Conservation (phyloP, 2,113 vertebrate genomes). For the Castor canadensis region DNA sequence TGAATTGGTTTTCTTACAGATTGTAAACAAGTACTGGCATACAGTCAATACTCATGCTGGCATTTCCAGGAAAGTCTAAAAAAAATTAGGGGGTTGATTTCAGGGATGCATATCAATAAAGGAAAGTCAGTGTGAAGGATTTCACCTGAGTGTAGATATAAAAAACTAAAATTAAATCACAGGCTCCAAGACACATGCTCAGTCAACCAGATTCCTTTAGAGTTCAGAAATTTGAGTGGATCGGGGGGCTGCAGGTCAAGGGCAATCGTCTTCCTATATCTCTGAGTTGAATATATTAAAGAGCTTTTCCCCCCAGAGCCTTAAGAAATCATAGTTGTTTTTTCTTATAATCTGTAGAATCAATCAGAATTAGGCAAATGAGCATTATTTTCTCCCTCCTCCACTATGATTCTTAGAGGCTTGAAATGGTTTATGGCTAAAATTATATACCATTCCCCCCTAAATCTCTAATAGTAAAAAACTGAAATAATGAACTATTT, state of each 20-base stretch:
- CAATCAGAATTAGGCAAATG: background rate
- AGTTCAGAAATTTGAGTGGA: conserved; percentile 10
- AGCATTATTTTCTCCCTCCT: background rate
- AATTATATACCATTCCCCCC: background rate
- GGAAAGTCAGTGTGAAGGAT: background rate
- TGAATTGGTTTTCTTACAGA: background rate
- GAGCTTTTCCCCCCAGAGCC: background rate
- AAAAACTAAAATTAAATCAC: background rate
- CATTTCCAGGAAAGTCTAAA: conserved; percentile 4
- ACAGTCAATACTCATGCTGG: background rate
- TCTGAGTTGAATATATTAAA: background rate
- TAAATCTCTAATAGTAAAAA: background rate
- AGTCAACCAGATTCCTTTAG: background rate
- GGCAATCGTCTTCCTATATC: background rate
- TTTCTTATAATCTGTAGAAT: background rate
- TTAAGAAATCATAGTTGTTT: background rate
- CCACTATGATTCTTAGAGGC: background rate
- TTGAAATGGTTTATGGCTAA: background rate
- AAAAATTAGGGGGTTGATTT: background rate
- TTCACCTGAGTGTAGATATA: background rate
- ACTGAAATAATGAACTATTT: conserved; percentile 14
- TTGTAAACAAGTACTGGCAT: background rate
- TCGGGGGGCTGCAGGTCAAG: background rate
- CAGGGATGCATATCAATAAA: background rate
- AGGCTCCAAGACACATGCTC: background rate